phyloP scores from a whole-genome alignment of 2,113 vertebrate species.

The Nesogale talazaci region DNA sequence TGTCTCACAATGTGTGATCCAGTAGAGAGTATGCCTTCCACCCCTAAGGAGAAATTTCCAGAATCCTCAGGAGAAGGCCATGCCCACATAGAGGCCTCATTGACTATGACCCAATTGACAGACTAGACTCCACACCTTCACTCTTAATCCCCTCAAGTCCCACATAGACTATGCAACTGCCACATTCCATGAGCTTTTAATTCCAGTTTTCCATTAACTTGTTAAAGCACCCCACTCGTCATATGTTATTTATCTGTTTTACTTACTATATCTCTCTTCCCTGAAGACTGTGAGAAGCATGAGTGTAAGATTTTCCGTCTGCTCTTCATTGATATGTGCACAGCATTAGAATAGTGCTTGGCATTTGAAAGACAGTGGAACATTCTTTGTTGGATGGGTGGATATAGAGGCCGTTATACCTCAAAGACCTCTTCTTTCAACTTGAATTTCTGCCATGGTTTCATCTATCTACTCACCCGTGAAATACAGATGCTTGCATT shows the following conservation, averaged over 20 bases:
- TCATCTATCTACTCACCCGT: not conserved
- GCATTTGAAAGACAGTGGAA: not conserved
- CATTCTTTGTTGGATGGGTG: slow-evolving; percentile 11
- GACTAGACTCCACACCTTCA: no score
- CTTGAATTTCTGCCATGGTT: not conserved
- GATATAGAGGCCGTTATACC: not conserved
- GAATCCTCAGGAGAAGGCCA: no score
- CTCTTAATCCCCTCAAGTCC: no score
- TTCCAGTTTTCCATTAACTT: not conserved
- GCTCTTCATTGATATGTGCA: not conserved
- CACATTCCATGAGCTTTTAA: no score
- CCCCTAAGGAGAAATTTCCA: no score
- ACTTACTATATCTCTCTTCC: slow-evolving; percentile 4
- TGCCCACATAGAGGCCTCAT: no score
- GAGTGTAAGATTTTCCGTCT: not conserved
- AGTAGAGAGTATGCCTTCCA: no score
- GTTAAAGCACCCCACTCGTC: no score
- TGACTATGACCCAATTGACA: no score
- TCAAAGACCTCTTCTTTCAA: not conserved
- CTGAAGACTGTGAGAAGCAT: slow-evolving; percentile 11
- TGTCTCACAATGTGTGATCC: no score
- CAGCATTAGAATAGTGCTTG: not conserved
- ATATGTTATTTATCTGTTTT: not conserved
- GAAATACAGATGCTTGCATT: not conserved
- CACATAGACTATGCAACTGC: no score